These are phyloP conservation scores for Linnaemya vulpina DNA, from an alignment of 2,888 invertebrate species.

Conservation along the genomic window DNA sequence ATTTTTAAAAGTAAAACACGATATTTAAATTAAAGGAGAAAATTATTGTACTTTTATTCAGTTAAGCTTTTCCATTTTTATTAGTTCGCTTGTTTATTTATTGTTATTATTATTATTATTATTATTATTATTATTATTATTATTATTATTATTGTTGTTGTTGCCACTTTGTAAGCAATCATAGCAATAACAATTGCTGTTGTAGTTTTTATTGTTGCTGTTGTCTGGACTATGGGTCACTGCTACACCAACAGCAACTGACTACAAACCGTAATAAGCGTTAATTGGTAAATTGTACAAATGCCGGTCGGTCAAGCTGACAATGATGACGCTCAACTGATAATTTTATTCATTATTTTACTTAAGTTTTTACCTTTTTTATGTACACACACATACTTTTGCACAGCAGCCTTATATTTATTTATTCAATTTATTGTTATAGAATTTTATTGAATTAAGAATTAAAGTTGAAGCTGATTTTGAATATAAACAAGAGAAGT, in stretches of 20 bases:
- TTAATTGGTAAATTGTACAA: slow-evolving; percentile 72
- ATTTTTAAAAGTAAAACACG: slow-evolving; percentile 12
- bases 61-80: slow-evolving; percentile 7
- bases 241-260: slow-evolving; percentile 48
- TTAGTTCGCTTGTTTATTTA: slow-evolving; percentile 15
- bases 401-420: slow-evolving; percentile 3
- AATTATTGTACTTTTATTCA: slow-evolving; percentile 40
- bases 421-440: slow-evolving; percentile 51
- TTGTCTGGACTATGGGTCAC: slow-evolving; percentile 71
- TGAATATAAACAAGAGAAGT: background rate
- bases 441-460: slow-evolving; percentile 39
- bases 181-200: slow-evolving; percentile 4
- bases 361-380: slow-evolving; percentile 21
- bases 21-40: slow-evolving; percentile 37
- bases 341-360: slow-evolving; percentile 14
- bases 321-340: slow-evolving; percentile 48
- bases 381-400: background rate
- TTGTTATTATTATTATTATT: no score
- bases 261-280: slow-evolving; percentile 60
- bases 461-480: slow-evolving; percentile 18
- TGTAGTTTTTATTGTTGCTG: slow-evolving; percentile 23
- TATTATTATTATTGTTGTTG: no score
- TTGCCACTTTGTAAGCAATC: slow-evolving; percentile 17
- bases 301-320: slow-evolving; percentile 61
- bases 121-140: no score